Conservation (phyloP, 2,888 invertebrate genomes). For the Tipula lateralis region DNA sequence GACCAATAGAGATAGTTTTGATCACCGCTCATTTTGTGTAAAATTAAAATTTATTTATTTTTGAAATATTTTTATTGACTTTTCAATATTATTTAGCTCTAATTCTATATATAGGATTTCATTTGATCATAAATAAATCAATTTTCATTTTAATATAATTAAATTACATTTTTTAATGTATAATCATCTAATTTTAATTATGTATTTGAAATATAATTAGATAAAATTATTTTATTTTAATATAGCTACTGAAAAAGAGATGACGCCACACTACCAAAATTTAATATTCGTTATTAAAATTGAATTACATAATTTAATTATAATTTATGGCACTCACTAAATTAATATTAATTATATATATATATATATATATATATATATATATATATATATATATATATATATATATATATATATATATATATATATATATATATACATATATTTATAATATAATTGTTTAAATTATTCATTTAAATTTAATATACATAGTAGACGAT, state of each 20-base stretch:
- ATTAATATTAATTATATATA: background rate
- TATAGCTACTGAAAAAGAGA: background rate
- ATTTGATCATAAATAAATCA: background rate
- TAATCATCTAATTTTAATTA: background rate
- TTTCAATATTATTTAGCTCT: conserved; percentile 24
- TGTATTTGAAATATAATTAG: background rate
- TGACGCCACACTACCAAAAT: background rate
- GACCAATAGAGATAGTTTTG: too few species aligned
- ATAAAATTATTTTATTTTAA: background rate
- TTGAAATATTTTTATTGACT: background rate
- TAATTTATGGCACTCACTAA: conserved; percentile 19
- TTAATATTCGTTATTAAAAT: background rate
- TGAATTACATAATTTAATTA: background rate
- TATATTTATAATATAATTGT: background rate
- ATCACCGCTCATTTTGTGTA: too few species aligned
- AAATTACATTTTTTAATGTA: background rate
- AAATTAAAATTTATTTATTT: background rate
- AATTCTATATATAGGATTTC: background rate
- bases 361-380: too few species aligned
- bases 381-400: too few species aligned
- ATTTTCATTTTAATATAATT: background rate
- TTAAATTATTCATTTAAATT: background rate
- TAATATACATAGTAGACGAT: background rate
- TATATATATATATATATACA: too few species aligned
- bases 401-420: too few species aligned